phyloP scores from a whole-genome alignment of 2,888 invertebrate genomes.

The Eubasilissa splendida region DNA sequence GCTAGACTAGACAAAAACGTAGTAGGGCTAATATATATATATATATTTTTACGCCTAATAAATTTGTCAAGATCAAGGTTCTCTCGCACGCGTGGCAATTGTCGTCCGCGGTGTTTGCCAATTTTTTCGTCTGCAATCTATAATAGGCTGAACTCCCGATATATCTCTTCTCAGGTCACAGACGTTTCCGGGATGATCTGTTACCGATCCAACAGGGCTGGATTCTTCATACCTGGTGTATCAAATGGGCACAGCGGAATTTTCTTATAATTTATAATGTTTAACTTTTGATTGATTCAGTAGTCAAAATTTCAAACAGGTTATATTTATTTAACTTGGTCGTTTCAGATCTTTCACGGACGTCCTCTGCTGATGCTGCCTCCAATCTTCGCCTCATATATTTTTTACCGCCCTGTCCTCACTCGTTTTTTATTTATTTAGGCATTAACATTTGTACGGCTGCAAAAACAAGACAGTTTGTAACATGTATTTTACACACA shows the following conservation, averaged over 20 bases:
- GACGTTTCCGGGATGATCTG: neutral
- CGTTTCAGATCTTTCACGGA: neutral
- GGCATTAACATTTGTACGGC: too few species aligned
- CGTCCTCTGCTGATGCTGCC: neutral
- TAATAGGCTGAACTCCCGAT: neutral
- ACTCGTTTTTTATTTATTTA: neutral
- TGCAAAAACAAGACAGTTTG: too few species aligned
- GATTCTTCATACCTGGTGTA: too few species aligned
- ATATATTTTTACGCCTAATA: constrained; percentile 12
- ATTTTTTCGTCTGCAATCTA: constrained; percentile 16
- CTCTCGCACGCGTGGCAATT: constrained; percentile 1
- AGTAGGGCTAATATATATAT: constrained; percentile 13
- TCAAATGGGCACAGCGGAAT: too few species aligned
- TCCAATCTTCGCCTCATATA: neutral
- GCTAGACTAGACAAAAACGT: neutral
- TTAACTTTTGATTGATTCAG: too few species aligned
- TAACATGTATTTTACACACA: too few species aligned
- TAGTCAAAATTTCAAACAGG: too few species aligned
- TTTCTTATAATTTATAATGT: too few species aligned
- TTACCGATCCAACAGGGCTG: too few species aligned
- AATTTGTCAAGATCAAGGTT: constrained; percentile 38
- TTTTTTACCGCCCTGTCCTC: neutral
- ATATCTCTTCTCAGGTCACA: constrained; percentile 21
- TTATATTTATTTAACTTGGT: too few species aligned
- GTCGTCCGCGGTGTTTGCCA: constrained; percentile 15